Evolutionary conservation across 2,113 vertebrate species (phyloP).

Genomic region (Peromyscus maniculatus): DNA sequence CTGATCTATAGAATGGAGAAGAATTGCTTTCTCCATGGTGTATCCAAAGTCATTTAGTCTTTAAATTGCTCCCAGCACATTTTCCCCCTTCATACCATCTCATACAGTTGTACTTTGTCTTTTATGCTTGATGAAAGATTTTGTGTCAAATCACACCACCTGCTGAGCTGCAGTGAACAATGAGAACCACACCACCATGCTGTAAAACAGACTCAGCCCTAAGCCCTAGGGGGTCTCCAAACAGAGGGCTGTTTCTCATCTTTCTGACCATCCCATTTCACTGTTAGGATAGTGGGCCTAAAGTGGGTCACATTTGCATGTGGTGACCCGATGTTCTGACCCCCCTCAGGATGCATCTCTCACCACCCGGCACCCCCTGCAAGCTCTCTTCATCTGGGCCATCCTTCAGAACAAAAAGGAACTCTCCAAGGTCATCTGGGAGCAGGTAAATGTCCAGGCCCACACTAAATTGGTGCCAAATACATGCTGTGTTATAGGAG

Average conservation of each 20-base stretch:
- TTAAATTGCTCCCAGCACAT: not conserved
- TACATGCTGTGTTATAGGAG: fast-evolving
- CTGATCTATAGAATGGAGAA: not conserved
- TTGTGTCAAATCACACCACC: not conserved
- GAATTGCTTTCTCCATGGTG: not conserved
- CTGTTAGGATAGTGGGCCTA: not conserved
- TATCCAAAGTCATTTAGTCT: not conserved
- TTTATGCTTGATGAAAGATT: conserved; percentile 36
- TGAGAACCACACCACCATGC: not conserved
- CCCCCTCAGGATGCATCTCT: conserved; percentile 87
- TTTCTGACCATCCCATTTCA: not conserved
- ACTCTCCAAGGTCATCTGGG: conserved; percentile 96
- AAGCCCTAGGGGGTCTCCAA: not conserved
- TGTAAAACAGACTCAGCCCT: not conserved
- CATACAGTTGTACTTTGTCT: not conserved
- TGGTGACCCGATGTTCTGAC: conserved; percentile 37
- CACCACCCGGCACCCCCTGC: conserved; percentile 90
- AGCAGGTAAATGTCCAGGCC: conserved; percentile 89
- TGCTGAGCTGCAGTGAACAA: not conserved
- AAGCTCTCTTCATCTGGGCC: conserved; percentile 98
- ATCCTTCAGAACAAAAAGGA: conserved; percentile 96
- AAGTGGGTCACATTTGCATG: fast-evolving
- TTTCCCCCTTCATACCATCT: not conserved
- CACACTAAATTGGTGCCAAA: fast-evolving
- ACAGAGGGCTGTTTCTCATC: fast-evolving